Evolutionary conservation across 2,888 invertebrate species (phyloP).

Genomic region (Limenitis camilla): DNA sequence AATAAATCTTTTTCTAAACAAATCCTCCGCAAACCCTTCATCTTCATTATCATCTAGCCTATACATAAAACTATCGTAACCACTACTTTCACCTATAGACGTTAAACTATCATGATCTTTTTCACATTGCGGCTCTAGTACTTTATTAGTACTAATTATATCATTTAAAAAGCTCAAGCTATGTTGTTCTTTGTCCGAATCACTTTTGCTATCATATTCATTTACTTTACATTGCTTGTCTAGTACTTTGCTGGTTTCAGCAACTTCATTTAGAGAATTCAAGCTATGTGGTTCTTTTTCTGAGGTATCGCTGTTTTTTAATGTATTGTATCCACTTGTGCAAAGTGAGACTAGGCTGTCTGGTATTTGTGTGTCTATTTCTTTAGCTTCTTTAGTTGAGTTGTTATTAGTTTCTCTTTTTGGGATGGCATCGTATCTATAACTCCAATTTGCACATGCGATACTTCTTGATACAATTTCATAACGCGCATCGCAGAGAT

Average conservation of each 20-base stretch:
- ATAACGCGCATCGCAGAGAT: slow-evolving; percentile 87
- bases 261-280: slow-evolving; percentile 48
- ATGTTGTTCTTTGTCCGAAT: slow-evolving; percentile 49
- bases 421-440: slow-evolving; percentile 80
- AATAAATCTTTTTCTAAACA: slow-evolving; percentile 60
- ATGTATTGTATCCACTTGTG: slow-evolving; percentile 62
- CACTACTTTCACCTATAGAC: slow-evolving; percentile 84
- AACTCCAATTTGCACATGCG: slow-evolving; percentile 86
- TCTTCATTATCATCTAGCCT: slow-evolving; percentile 72
- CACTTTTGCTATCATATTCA: slow-evolving; percentile 11
- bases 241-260: slow-evolving; percentile 22
- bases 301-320: slow-evolving; percentile 47
- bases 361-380: slow-evolving; percentile 38
- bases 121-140: slow-evolving; percentile 18
- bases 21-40: slow-evolving; percentile 58
- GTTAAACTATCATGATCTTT: slow-evolving; percentile 76
- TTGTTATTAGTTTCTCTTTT: slow-evolving; percentile 59
- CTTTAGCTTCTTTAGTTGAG: slow-evolving; percentile 47
- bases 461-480: slow-evolving; percentile 83
- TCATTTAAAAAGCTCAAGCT: slow-evolving; percentile 51
- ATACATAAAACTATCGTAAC: slow-evolving; percentile 82
- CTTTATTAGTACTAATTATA: slow-evolving; percentile 25
- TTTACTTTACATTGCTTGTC: slow-evolving; percentile 16
- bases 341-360: slow-evolving; percentile 62
- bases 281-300: slow-evolving; percentile 55